Evolutionary conservation across 1,140 invertebrate genomes (phyloP), one percentile per base, ranked within the genome.

Genomic region (Orussus abietinus): DNA sequence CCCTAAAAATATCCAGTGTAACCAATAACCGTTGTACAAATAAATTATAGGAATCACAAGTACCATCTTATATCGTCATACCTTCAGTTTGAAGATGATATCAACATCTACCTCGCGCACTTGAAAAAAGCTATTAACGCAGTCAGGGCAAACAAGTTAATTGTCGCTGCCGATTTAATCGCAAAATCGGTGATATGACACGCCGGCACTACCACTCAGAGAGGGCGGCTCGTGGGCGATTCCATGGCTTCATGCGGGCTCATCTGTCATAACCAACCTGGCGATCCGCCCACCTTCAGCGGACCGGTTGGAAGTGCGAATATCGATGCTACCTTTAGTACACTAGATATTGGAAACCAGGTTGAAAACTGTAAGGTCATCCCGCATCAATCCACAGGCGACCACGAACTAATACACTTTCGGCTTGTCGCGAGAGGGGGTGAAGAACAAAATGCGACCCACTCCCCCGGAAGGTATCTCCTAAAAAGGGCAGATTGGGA

Each of bases 121-220:
- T n/a, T n/a, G n/a, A n/a, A n/a, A n/a, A n/a, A n/a, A n/a, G n/a
- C n/a, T n/a, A n/a, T n/a, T n/a, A n/a, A n/a, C n/a, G n/a, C n/a
- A n/a, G n/a, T 7, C 85, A 82, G 75, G 77, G 6, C 10, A 18
- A 20, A 28, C 6, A 25, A 10, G n/a, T 5, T 44, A 6, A 13
- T 45, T 2, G 21, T 45, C 2, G 14, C 14, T 1, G 22, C 12
- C 1, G 41, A 47, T 36, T 19, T 20, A 0, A 47, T 26, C 17
- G 40, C 42, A 5, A 30, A 29, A 5, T 47, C 45, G 3, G 15
- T 26, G 5, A 30, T 45, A 1, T 47, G 40, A 41, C 12, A 20
- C 7, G 12, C 13, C 9, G 2, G 30, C 3, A n/a, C 1, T 7
- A 18, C 33, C 2, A 32, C 36, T 12, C 17, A 25, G 22, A 12